Percentiles rank a stretch among this genome's conserved stretches.
Conservation (phyloP, 2,888 invertebrate species). For the Agriopis marginaria region DNA sequence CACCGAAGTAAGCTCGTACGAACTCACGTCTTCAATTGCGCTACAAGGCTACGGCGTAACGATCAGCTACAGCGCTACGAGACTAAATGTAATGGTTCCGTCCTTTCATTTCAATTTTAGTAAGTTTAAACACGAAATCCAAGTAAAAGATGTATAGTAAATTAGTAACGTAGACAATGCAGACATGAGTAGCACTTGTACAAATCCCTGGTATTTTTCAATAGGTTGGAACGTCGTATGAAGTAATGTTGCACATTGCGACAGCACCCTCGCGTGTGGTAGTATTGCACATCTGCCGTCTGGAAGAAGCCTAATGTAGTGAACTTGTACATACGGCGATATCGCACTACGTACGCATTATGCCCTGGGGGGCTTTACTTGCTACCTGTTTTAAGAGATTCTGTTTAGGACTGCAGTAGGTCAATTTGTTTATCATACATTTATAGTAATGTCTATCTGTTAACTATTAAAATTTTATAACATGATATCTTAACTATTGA, state of each 20-base stretch:
- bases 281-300: slow-evolving; percentile 12
- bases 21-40: slow-evolving; percentile 6
- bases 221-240: background rate
- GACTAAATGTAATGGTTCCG: slow-evolving; percentile 4
- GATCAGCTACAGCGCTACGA: slow-evolving; percentile 29
- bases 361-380: background rate
- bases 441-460: too few species aligned
- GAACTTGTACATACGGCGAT: background rate
- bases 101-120: too few species aligned
- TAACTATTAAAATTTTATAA: too few species aligned
- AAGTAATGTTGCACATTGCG: slow-evolving; percentile 11
- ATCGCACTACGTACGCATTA: background rate
- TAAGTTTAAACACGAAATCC: too few species aligned
- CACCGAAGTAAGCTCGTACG: slow-evolving; percentile 12
- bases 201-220: background rate
- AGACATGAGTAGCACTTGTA: background rate
- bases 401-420: too few species aligned
- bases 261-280: too few species aligned
- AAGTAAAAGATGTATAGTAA: too few species aligned
- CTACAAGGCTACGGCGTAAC: slow-evolving; percentile 33
- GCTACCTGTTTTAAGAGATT: too few species aligned
- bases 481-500: too few species aligned
- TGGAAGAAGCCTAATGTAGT: slow-evolving; percentile 9
- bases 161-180: too few species aligned
- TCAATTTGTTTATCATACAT: too few species aligned